Evolutionary conservation across 2,113 vertebrate genomes (phyloP).

Genomic region (Dendropsophus ebraccatus): DNA sequence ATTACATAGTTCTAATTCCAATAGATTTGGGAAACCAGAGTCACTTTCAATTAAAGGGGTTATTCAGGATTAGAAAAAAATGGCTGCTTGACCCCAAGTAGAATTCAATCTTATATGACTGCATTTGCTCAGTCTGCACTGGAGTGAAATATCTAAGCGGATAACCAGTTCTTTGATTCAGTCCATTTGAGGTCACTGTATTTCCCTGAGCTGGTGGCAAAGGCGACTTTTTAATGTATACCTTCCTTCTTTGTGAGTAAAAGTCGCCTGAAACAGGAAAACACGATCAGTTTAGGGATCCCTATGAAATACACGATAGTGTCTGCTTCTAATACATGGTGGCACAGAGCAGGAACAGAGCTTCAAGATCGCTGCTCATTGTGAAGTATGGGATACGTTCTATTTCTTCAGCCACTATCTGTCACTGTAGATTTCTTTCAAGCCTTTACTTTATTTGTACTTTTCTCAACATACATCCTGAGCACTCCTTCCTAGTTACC

Average conservation of each 20-base stretch:
- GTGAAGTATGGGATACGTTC: background rate
- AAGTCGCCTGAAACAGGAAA: background rate
- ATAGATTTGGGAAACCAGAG: no score
- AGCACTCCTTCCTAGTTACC: background rate
- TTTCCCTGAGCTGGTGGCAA: background rate
- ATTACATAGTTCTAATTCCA: no score
- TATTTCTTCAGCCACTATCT: background rate
- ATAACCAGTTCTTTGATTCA: background rate
- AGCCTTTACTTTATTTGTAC: background rate
- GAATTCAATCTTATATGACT: background rate
- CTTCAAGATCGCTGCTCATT: background rate
- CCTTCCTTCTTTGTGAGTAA: background rate
- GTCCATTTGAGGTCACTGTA: conserved; percentile 1
- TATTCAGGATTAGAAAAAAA: no score
- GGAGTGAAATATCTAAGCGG: background rate
- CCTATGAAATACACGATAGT: background rate
- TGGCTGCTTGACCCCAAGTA: no score
- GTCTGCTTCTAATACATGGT: background rate
- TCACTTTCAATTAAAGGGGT: no score
- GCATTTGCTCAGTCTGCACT: background rate
- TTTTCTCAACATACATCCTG: background rate
- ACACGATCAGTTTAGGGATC: background rate
- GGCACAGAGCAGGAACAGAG: background rate
- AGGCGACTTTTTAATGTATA: background rate
- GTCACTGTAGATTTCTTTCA: background rate